Base-by-base conservation (phyloP, 2,888 invertebrate species). In the Campaea margaritaria region DNA sequence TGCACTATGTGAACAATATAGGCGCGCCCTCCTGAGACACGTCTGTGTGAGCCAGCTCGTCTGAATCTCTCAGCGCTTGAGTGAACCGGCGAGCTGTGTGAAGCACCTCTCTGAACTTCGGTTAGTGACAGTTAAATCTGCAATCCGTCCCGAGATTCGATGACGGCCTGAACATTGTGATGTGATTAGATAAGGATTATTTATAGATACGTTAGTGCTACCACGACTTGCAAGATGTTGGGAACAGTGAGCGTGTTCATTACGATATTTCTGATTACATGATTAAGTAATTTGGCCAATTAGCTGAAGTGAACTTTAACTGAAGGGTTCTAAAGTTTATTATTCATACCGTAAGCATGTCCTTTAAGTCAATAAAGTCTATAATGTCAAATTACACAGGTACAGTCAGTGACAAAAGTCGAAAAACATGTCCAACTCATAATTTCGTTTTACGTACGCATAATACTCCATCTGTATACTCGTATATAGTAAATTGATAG, bases 1-100 rank as follows among this genome's bases (percentile, higher is more conserved):
- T 96, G 95, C 94, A 94, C 54, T 94, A 95, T 80, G 90, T 95
- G 48, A 95, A 96, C 72, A 82, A 86, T 47, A 88, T 89, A 39
- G 86, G 86, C 4, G 89, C 87, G 48, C 79, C 85, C 52, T 90
- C 89, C 76, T 91, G 91, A 91, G 86, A 85, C 73, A 87, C 89
- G 65, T 75, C 78, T 61, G 87, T 87, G 66, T 87, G 79, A 71
- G 27, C 11, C 52, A 36, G 13, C 9, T 38, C 14, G 14, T 31
- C 28, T 49, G 45, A 5, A 15, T 27, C 8, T 10, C 14, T 4
- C 39, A 15, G 12, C 41, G n/a, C 16, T 7, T 13, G 47, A 36
- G 16, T 14, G 47, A 47, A 38, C n/a, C 27, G 39, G 27, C 36
- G 36, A 21, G 13, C 31, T 36, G 51, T 43, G 42, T 36, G 16